Base-by-base conservation (phyloP, 2,888 invertebrate genomes). In the Ormyrus thymus region DNA sequence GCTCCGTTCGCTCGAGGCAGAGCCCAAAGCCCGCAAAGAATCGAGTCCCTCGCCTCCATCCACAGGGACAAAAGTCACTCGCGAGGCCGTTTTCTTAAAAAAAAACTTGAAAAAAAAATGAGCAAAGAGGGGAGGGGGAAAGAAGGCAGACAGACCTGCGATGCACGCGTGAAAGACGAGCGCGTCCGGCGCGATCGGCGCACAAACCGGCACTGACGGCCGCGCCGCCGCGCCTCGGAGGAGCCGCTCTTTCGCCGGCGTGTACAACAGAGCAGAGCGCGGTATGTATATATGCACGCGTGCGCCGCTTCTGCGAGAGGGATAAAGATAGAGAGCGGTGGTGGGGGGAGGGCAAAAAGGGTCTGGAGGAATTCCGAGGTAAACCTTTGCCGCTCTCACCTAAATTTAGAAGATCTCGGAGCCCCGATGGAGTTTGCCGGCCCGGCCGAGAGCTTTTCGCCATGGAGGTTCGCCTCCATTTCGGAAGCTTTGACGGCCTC, bases 171-270 rank as follows among this genome's bases (percentile, higher is more conserved):
- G 73, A 29, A 29, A 29, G 29, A 29, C 29, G 29, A 29, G 66
- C 79, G 68, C 72, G 78, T 82, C 82, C 82, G 82, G 81, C 83
- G 78, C 84, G 82, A 81, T 83, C 82, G 84, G 81, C 83, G 81
- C 83, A 80, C 83, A 69, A 79, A 82, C 83, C 84, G 84, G 83
- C 83, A 84, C 84, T 84, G 83, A 82, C 45, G 58, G 46, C 43
- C 61, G 58, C n/a, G 45, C 71, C 9, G 46, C 10, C 43, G 59
- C 10, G 62, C 70, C 65, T 73, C 62, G 64, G 72, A 73, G 64
- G 29, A 74, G 74, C 61, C 71, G 7, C 46, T 48, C 15, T 29
- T 29, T 29, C 29, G 29, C 29, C 29, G 29, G 29, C 29, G 3
- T 29, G 29, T 29, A 29, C 29, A 29, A 4, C 29, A 4, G 29